Evolutionary conservation across 2,113 vertebrate species (phyloP).

Genomic region (Crotalus tigris): DNA sequence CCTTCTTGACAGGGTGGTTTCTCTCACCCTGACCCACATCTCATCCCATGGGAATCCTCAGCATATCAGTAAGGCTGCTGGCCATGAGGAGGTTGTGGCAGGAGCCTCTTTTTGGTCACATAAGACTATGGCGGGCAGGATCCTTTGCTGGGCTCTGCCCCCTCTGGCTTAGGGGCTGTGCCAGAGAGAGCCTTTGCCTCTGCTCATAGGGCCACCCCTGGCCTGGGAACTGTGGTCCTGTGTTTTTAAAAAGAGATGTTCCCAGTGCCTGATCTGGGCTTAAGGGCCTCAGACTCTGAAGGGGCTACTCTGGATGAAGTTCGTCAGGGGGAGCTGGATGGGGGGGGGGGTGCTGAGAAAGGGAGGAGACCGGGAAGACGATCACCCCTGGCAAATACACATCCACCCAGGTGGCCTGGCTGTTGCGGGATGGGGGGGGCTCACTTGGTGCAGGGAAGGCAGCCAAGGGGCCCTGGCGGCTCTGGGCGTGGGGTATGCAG

Average conservation of each 20-base stretch:
- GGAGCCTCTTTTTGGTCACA: background rate
- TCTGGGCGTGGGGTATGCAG: background rate
- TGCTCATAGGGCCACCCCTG: background rate
- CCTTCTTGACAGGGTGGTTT: background rate
- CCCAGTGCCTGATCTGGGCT: background rate
- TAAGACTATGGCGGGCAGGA: too few relatives aligned
- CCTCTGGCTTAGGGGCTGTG: background rate
- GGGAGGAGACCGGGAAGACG: too few relatives aligned
- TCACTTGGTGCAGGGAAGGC: background rate
- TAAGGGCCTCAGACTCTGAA: too few relatives aligned
- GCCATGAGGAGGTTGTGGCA: background rate
- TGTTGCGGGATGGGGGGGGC: background rate
- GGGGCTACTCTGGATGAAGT: background rate
- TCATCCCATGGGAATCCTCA: background rate
- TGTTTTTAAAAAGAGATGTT: background rate
- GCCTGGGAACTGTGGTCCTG: background rate
- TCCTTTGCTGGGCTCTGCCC: background rate
- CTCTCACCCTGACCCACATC: background rate
- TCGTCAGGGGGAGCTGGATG: too few relatives aligned
- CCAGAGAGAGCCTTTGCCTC: background rate
- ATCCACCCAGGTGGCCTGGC: too few relatives aligned
- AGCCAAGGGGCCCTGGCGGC: background rate
- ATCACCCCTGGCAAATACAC: background rate
- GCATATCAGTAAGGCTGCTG: background rate
- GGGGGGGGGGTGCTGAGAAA: too few relatives aligned